Base-by-base conservation (phyloP, 2,888 invertebrate species). In the Brenthis hecate region DNA sequence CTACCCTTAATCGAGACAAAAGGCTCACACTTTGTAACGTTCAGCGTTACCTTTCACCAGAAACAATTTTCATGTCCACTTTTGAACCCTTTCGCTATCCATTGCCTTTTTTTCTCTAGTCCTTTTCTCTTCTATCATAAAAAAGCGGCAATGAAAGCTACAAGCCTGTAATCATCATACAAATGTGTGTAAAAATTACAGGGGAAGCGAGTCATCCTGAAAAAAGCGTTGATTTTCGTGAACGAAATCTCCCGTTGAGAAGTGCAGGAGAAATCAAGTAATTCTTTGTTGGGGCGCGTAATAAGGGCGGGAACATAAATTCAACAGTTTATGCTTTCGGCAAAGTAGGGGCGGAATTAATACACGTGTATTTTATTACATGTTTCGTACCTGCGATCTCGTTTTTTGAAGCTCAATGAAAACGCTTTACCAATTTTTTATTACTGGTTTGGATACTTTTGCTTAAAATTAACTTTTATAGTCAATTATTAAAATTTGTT, bases 11-110 rank as follows among this genome's bases (percentile, higher is more conserved):
- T 80, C 81, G 79, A 88, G 89, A 92, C 92, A 92, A 92, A 91
- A 92, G 92, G 87, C 89, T 89, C 90, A 81, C 91, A 91, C 89
- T 92, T 91, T 92, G 91, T 91, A 91, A 88, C 91, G 87, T 91
- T 91, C 90, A 90, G 85, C 86, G 86, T 86, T 83, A 82, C 86
- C 86, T 81, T 77, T 77, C 81, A 86, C 85, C 80, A 79, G 74
- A 65, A 74, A 76, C 79, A 77, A 77, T 77, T 80, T 76, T 73
- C 73, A 76, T 69, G 75, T 72, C 76, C 77, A 72, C 71, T 56
- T 75, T 67, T 74, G 68, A 69, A 60, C 55, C 66, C 71, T 58
- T 72, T 60, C 69, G n/a, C 11, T 16, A 75, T 83, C 75, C 88
- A 89, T 80, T 80, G 79, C 86, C 54, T 57, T 56, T 51, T 74